Percentiles rank a stretch among this genome's conserved stretches.
These are phyloP conservation scores for Eubasilissa regina DNA, from an alignment of 1,140 invertebrate genomes.

Conservation along the genomic window DNA sequence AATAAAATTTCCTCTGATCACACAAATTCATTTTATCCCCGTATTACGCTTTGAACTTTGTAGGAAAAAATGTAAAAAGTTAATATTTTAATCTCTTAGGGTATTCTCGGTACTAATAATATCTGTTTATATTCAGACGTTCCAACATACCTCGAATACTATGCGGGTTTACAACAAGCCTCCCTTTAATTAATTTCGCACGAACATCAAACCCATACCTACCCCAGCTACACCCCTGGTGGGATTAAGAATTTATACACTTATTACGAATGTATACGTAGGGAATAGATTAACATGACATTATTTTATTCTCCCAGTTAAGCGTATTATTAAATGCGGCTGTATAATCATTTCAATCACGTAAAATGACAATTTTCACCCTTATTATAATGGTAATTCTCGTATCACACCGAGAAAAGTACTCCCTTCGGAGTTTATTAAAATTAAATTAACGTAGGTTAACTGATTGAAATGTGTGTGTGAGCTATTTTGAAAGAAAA, in stretches of 20 bases:
- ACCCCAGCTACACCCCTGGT: constrained; percentile 9
- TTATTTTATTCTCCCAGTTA: constrained; percentile 36
- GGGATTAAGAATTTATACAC: constrained; percentile 55
- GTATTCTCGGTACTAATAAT: too few species aligned
- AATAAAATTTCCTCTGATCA: too few species aligned
- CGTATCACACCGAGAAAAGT: constrained; percentile 28
- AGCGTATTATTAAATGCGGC: constrained; percentile 36
- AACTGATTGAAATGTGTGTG: neutral
- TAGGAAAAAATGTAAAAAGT: too few species aligned
- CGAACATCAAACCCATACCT: constrained; percentile 42
- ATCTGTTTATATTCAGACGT: neutral
- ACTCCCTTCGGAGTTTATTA: constrained; percentile 3
- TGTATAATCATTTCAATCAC: constrained; percentile 46
- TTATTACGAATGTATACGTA: constrained; percentile 45
- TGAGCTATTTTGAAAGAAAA: neutral
- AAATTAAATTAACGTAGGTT: constrained; percentile 23
- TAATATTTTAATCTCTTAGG: too few species aligned
- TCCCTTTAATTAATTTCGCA: constrained; percentile 54
- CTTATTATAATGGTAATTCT: constrained; percentile 36
- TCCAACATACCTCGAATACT: constrained; percentile 11
- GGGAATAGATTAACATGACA: constrained; percentile 40
- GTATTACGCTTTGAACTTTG: too few species aligned
- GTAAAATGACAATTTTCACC: constrained; percentile 43
- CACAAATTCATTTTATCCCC: too few species aligned
- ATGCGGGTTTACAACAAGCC: constrained; percentile 43